phyloP scores from a whole-genome alignment of 2,797 vertebrate species.

The Tokudaia muenninki region DNA sequence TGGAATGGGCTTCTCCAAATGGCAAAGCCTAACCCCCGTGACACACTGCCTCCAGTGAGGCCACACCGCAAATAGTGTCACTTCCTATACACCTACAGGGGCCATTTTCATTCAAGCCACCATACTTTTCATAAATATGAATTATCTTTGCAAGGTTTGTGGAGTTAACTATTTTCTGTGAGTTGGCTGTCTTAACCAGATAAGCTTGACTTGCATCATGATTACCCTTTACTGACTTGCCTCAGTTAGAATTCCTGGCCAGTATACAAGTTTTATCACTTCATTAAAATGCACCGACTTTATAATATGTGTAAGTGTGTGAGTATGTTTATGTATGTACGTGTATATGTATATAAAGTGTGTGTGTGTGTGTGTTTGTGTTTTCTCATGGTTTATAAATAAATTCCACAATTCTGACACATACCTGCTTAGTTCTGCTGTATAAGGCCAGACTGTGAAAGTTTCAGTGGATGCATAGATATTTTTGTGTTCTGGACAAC shows the following conservation, averaged over 20 bases:
- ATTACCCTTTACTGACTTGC: background rate
- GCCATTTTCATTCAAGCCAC: too few relatives aligned
- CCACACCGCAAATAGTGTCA: background rate
- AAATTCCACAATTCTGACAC: background rate
- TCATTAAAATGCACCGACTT: background rate
- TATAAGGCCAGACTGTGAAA: background rate
- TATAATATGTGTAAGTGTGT: background rate
- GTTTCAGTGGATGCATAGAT: background rate
- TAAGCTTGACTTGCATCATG: background rate
- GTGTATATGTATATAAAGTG: too few relatives aligned
- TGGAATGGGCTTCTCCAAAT: background rate
- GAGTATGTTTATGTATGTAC: background rate
- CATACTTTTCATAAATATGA: background rate
- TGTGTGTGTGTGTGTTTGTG: background rate
- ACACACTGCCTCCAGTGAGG: background rate
- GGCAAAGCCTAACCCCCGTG: too few relatives aligned
- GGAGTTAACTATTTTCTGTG: background rate
- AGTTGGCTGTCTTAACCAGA: background rate
- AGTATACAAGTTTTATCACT: background rate
- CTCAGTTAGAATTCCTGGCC: background rate
- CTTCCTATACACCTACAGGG: background rate
- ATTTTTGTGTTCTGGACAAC: background rate
- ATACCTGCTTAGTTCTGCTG: background rate
- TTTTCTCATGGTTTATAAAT: background rate
- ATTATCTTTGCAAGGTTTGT: background rate